Base-by-base conservation (phyloP, 2,797 vertebrate species). In the Falco rusticolus region DNA sequence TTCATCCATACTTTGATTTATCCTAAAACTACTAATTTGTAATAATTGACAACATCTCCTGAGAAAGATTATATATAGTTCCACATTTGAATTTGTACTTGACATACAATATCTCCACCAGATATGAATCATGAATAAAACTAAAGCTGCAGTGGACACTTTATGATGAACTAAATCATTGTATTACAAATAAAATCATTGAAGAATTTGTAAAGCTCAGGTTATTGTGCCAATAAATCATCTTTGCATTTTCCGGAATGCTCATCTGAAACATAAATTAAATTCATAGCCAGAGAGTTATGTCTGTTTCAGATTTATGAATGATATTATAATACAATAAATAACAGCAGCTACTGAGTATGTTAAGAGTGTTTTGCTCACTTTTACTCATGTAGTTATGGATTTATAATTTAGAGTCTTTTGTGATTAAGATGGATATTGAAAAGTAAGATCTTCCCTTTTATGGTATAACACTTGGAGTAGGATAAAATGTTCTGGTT, bases 191-290 rank as follows among this genome's bases (percentile, higher is more conserved):
- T 37, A 77, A 96, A 71, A 86, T 37, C 1, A 6, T 43, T 79
- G 34, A 94, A 91, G 39, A 7, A 87, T 76, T 72, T 69, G 11
- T 66, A 83, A 92, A 95, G 17, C 25, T 63, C 74, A 61, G 17
- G 16, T 84, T 93, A 92, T 92, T 92, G 87, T 22, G 24, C 18
- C 59, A 85, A 54, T 70, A 94, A 92, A 5, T 65, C 71, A 64
- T 20, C 50, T 91, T 87, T 88, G 43, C 15, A 69, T 87, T 95
- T 97, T 92, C 51, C 54, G 87, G 83, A 93, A 77, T 56, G 28
- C 12, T 92, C 16, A 68, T 78, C 65, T 96, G 74, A 95, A 92
- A 89, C 10, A 72, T 51, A 85, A 92, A 93, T 90, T 82, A 87
- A 63, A 94, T 84, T 83, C 21, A 64, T 88, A 93, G 83, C 65